These are phyloP conservation scores for Sebastes oblongus DNA, from an alignment of 2,797 vertebrate species.

Conservation along the genomic window DNA sequence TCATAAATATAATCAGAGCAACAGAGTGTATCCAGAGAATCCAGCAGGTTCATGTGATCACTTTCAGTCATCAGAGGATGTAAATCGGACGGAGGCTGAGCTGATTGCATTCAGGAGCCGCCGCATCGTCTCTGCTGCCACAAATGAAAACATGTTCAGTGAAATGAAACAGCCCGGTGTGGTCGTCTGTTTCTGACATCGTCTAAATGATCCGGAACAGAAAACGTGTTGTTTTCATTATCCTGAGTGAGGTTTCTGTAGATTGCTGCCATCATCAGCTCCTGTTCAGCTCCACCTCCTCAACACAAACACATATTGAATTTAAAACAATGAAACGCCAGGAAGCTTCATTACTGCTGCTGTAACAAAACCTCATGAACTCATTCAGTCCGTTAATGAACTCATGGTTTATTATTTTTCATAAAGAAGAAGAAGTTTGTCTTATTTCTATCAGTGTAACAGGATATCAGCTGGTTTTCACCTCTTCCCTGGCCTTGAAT, in stretches of 20 bases:
- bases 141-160: conserved; percentile 33
- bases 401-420: too few relatives aligned
- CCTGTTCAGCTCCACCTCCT: background rate
- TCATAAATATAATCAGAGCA: background rate
- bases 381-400: background rate
- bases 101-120: background rate
- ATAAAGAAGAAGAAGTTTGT: too few relatives aligned
- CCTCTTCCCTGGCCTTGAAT: too few relatives aligned
- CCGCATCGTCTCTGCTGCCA: background rate
- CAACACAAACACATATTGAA: background rate
- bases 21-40: background rate
- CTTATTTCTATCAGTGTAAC: too few relatives aligned
- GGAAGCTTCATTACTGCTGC: background rate
- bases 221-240: conserved; percentile 20
- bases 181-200: background rate
- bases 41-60: background rate
- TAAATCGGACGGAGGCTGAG: background rate
- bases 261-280: background rate
- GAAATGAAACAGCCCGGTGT: background rate
- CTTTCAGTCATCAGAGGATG: background rate
- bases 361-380: background rate
- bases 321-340: background rate
- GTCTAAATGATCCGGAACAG: background rate
- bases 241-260: background rate
- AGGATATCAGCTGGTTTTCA: background rate